These are phyloP conservation scores for Dolichomitus sp. DNA, from an alignment of 2,888 invertebrate species.

Conservation along the genomic window DNA sequence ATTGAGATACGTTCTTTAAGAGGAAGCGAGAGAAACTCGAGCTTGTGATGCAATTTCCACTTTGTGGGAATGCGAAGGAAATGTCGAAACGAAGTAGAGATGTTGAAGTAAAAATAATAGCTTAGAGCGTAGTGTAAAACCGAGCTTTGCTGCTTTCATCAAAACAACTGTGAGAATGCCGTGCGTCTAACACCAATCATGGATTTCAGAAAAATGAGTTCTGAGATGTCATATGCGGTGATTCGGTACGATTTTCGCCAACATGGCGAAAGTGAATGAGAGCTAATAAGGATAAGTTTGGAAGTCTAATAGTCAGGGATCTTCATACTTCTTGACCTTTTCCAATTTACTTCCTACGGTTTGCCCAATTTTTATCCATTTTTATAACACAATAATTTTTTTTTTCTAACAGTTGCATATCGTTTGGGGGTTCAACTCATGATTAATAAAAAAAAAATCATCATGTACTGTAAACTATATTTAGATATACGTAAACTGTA, in stretches of 20 bases:
- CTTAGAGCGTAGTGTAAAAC: not conserved
- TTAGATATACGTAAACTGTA: not conserved
- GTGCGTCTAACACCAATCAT: not conserved
- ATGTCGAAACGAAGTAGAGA: not conserved
- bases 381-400: not conserved
- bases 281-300: not conserved
- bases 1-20: not conserved
- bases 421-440: too few species aligned
- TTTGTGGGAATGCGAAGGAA: not conserved
- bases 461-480: not conserved
- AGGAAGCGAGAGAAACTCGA: not conserved
- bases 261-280: not conserved
- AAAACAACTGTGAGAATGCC: not conserved
- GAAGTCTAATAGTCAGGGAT: not conserved
- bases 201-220: too few species aligned
- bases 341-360: too few species aligned
- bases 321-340: not conserved
- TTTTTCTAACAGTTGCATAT: not conserved
- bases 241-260: not conserved
- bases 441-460: not conserved
- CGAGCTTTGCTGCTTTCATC: not conserved
- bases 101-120: not conserved
- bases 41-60: not conserved
- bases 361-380: not conserved
- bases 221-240: not conserved